Evolutionary conservation across 2,888 invertebrate genomes (phyloP).

Genomic region (Eupeodes luniger): DNA sequence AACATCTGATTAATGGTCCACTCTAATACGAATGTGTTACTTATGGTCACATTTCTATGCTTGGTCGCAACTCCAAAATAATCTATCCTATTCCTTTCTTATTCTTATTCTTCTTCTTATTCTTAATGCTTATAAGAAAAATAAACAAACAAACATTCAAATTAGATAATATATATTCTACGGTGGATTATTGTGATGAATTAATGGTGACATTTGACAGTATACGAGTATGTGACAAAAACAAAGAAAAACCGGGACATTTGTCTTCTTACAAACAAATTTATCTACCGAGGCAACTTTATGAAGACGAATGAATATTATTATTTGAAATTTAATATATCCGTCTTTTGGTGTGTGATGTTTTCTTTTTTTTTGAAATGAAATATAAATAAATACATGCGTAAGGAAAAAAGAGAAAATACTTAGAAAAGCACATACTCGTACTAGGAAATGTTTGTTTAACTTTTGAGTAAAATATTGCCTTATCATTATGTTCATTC

Average conservation of each 20-base stretch:
- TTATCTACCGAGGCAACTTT: conserved; percentile 53
- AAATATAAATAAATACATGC: neutral
- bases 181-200: conserved; percentile 63
- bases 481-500: conserved; percentile 50
- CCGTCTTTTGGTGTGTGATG: conserved; percentile 8
- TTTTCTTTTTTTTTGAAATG: neutral
- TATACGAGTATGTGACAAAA: neutral
- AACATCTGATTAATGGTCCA: conserved; percentile 5
- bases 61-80: conserved; percentile 4
- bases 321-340: conserved; percentile 51
- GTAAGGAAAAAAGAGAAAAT: neutral
- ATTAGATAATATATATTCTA: conserved; percentile 64
- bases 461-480: conserved; percentile 20
- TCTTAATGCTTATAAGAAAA: neutral
- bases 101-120: conserved; percentile 1
- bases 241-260: conserved; percentile 44
- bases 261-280: conserved; percentile 51
- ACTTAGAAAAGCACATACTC: neutral
- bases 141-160: conserved; percentile 15
- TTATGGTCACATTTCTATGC: neutral
- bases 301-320: conserved; percentile 60
- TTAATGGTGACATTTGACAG: conserved; percentile 60
- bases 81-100: neutral
- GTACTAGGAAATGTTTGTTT: neutral
- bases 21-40: neutral